Conservation (phyloP, 92 coral and sea anemone genomes). For the Phenganax subtilis region DNA sequence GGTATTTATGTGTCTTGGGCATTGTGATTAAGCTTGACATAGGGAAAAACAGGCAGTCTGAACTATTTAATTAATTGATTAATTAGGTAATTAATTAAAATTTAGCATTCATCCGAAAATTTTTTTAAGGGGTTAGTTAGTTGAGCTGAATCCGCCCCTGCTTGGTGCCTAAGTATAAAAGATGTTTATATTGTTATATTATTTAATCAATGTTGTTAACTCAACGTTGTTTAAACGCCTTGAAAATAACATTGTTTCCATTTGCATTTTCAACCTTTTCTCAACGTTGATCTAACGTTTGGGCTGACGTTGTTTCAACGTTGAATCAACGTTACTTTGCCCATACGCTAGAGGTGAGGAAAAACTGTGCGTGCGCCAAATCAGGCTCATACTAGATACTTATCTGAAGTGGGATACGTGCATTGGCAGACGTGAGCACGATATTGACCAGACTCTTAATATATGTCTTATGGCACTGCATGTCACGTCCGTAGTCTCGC, state of each 20-base stretch:
- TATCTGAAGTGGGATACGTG: background rate
- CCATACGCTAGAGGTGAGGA: background rate
- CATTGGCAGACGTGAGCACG: background rate
- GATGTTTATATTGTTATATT: too few species aligned
- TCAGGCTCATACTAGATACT: too few species aligned
- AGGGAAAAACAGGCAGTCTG: too few species aligned
- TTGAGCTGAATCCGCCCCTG: too few species aligned
- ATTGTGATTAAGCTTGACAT: too few species aligned
- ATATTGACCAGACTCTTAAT: background rate
- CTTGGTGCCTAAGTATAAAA: too few species aligned
- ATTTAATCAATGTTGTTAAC: background rate
- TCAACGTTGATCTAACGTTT: background rate
- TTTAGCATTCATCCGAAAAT: too few species aligned
- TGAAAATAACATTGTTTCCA: background rate
- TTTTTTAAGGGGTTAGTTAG: too few species aligned
- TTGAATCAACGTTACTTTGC: background rate
- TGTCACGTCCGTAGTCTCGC: conserved; percentile 2
- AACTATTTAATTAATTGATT: too few species aligned
- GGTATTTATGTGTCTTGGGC: too few species aligned
- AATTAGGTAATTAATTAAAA: too few species aligned
- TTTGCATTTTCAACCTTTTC: background rate
- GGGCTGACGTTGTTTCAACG: background rate
- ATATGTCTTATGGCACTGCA: background rate
- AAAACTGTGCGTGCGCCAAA: conserved; percentile 8
- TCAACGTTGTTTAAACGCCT: background rate